Evolutionary conservation across 2,797 vertebrate species (phyloP).

Genomic region (Potorous gilbertii): DNA sequence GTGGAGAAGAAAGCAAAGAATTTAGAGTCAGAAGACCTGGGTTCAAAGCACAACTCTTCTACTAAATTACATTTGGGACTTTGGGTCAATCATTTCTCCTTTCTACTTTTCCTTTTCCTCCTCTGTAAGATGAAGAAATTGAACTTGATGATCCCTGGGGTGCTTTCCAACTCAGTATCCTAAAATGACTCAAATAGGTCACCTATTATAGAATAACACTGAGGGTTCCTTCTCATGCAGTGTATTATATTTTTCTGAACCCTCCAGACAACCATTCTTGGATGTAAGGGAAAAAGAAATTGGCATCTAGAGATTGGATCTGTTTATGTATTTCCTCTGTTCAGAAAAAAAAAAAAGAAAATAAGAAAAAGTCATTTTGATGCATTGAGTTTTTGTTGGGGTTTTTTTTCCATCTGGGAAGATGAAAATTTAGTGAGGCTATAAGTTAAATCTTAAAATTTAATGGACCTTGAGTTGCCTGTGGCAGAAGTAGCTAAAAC

Average conservation of each 20-base stretch:
- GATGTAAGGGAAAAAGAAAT: not conserved
- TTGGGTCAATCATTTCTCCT: not conserved
- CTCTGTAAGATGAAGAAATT: not conserved
- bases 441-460: not conserved
- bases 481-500: not conserved
- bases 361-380: not conserved
- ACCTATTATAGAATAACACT: slow-evolving; percentile 11
- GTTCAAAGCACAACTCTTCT: not conserved
- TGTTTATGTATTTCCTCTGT: not conserved
- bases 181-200: not conserved
- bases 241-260: not conserved
- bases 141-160: not conserved
- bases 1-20: not conserved
- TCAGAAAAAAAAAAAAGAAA: not conserved
- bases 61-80: not conserved
- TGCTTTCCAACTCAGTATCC: not conserved
- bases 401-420: not conserved
- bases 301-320: not conserved
- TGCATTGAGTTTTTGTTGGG: not conserved
- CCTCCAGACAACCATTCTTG: not conserved
- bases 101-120: not conserved
- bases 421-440: not conserved
- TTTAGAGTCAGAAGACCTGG: not conserved
- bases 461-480: not conserved
- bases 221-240: slow-evolving; percentile 11